A percentile compares a stretch with the other conserved stretches of the same genome.
These are phyloP conservation scores for Syrphus vitripennis DNA, from an alignment of 2,888 invertebrate species.

Conservation along the genomic window DNA sequence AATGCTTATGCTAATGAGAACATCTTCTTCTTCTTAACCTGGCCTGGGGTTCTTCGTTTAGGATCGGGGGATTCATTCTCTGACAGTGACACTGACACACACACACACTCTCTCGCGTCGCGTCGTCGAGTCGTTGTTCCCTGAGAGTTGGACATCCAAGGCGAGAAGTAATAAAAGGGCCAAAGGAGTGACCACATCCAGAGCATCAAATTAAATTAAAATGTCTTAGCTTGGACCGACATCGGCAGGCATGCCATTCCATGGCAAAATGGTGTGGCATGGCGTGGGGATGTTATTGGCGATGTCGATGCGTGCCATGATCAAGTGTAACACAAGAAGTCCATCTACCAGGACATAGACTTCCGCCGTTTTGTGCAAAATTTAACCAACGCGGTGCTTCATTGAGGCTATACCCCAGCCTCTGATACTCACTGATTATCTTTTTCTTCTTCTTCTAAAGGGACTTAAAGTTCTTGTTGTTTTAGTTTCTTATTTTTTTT, in stretches of 20 bases:
- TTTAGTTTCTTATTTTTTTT: neutral
- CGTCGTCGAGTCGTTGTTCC: neutral
- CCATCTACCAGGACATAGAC: constrained; percentile 71
- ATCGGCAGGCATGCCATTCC: neutral
- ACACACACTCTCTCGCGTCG: constrained; percentile 2
- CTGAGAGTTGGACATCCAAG: constrained; percentile 36
- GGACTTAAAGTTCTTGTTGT: constrained; percentile 27
- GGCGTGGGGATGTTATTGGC: constrained; percentile 63
- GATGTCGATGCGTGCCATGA: constrained; percentile 71
- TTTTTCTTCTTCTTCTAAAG: constrained; percentile 29
- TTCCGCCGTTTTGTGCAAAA: constrained; percentile 66
- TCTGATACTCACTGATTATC: constrained; percentile 53
- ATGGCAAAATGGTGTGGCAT: constrained; percentile 8
- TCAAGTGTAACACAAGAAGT: constrained; percentile 72
- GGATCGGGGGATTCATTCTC: neutral
- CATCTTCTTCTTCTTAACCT: constrained; percentile 59
- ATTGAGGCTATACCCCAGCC: constrained; percentile 19
- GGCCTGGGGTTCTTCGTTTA: constrained; percentile 3
- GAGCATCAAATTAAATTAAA: constrained; percentile 71
- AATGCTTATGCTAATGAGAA: constrained; percentile 71
- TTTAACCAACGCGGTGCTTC: constrained; percentile 37
- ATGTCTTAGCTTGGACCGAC: constrained; percentile 56
- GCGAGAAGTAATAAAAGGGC: constrained; percentile 70
- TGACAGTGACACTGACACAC: constrained; percentile 62
- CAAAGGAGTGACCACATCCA: constrained; percentile 67